These are phyloP conservation scores for Teleogryllus oceanicus DNA, from an alignment of 2,888 invertebrate genomes.

Conservation along the genomic window DNA sequence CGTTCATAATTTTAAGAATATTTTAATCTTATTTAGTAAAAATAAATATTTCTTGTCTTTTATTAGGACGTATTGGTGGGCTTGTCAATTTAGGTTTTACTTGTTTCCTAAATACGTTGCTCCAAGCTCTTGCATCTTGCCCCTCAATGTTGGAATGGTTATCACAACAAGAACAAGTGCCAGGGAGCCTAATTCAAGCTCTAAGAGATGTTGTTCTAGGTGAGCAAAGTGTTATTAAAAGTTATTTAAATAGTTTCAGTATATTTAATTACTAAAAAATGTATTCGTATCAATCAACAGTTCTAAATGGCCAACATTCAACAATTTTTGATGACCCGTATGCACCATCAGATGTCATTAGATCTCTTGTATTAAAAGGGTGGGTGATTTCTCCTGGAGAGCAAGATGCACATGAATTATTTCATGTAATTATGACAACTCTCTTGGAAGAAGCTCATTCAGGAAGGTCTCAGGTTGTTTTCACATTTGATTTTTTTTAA, in stretches of 20 bases:
- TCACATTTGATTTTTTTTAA: conserved; percentile 19
- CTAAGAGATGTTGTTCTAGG: conserved; percentile 72
- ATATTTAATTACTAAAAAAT: conserved; percentile 42
- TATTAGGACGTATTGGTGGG: conserved; percentile 70
- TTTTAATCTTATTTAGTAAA: too few species aligned
- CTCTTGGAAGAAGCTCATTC: conserved; percentile 72
- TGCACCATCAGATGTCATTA: conserved; percentile 65
- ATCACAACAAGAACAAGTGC: conserved; percentile 26
- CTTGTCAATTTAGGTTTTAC: conserved; percentile 88
- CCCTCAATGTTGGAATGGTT: conserved; percentile 82
- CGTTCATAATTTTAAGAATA: too few species aligned
- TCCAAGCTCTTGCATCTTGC: conserved; percentile 87
- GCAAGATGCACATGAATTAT: conserved; percentile 90
- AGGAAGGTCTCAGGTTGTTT: conserved; percentile 1
- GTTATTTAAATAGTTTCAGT: conserved; percentile 11
- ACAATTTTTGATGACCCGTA: conserved; percentile 54
- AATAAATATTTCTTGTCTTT: too few species aligned
- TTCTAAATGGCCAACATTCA: conserved; percentile 69
- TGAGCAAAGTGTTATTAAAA: conserved; percentile 44
- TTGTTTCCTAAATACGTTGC: conserved; percentile 86
- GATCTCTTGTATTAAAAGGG: conserved; percentile 68
- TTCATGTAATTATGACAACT: conserved; percentile 84
- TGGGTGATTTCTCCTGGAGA: conserved; percentile 89
- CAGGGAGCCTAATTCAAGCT: conserved; percentile 66
- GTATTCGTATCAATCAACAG: conserved; percentile 47